phyloP scores from a whole-genome alignment of 2,113 vertebrate genomes.

The Acanthisitta chloris region DNA sequence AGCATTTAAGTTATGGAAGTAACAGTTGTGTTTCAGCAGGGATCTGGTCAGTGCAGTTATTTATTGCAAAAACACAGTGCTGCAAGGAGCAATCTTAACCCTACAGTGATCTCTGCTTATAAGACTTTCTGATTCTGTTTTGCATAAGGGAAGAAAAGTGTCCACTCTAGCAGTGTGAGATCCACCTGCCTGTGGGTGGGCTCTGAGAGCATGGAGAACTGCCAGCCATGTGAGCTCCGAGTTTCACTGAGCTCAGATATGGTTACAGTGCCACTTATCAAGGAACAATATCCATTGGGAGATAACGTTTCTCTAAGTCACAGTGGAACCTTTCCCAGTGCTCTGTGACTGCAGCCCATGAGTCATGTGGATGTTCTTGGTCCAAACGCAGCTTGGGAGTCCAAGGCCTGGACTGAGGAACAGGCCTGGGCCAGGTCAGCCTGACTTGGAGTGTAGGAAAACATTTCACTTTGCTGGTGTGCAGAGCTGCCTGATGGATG shows the following conservation, averaged over 20 bases:
- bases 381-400: background rate
- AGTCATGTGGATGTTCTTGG: accelerated
- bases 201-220: background rate
- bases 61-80: background rate
- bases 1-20: background rate
- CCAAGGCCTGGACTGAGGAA: background rate
- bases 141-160: background rate
- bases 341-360: background rate
- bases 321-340: background rate
- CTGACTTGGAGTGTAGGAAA: background rate
- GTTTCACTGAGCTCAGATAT: accelerated
- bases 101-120: accelerated
- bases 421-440: background rate
- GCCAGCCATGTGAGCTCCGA: background rate
- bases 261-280: accelerated
- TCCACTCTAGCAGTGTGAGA: background rate
- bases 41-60: background rate
- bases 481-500: background rate
- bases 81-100: background rate
- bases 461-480: background rate
- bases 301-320: background rate
- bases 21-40: background rate
- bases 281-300: accelerated
- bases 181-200: background rate
- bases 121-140: background rate